Percentiles rank a stretch among this genome's conserved stretches.
Conservation (phyloP, 2,888 invertebrate genomes). For the Agelastica alni region DNA sequence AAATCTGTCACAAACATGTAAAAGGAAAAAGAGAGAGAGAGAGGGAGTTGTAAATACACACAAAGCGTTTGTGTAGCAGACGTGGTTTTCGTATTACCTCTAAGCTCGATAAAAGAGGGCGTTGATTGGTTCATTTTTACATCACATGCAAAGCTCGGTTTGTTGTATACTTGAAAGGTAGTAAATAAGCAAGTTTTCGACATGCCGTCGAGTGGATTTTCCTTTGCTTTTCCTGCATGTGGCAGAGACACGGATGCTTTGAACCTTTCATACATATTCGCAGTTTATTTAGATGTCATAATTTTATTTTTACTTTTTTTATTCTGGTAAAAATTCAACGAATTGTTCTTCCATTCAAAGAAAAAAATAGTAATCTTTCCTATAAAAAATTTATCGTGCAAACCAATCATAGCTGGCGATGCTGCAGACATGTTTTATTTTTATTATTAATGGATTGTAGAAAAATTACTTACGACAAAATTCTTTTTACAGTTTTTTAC, state of each 20-base stretch:
- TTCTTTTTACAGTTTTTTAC: too few species aligned
- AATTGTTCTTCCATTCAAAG: too few species aligned
- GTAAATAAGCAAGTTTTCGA: conserved; percentile 55
- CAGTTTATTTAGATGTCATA: conserved; percentile 52
- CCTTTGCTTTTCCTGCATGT: conserved; percentile 51
- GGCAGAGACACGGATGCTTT: conserved; percentile 50
- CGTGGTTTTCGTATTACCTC: conserved; percentile 44
- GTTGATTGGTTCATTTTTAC: conserved; percentile 52
- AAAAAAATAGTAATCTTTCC: too few species aligned
- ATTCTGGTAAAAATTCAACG: too few species aligned
- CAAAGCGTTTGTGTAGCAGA: conserved; percentile 34
- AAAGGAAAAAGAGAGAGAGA: too few species aligned
- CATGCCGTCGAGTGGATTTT: conserved; percentile 48
- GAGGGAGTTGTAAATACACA: conserved; percentile 37
- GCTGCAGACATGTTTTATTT: too few species aligned
- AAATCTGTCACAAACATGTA: conserved; percentile 43
- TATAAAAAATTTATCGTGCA: too few species aligned
- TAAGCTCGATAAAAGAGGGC: conserved; percentile 50
- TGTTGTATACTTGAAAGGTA: conserved; percentile 49
- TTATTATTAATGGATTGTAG: too few species aligned
- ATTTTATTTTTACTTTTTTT: too few species aligned
- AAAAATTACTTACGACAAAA: too few species aligned
- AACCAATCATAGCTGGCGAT: too few species aligned
- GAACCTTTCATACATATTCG: conserved; percentile 47
- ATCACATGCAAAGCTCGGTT: conserved; percentile 47